Conservation (phyloP, 2,113 vertebrate species). For the Sylvietta virens region DNA sequence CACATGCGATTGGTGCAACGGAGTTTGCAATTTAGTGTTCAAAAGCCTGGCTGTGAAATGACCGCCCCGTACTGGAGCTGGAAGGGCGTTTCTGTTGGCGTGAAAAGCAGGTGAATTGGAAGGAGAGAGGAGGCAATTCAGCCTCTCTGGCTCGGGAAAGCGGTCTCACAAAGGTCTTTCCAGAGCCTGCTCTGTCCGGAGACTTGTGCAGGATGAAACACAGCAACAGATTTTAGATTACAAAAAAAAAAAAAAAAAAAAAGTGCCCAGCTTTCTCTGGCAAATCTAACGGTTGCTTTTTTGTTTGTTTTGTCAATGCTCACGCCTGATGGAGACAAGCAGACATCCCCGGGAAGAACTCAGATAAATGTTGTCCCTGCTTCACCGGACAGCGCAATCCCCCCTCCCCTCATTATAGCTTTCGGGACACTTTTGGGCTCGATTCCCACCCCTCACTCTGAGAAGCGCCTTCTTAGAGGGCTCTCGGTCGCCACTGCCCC, state of each 20-base stretch:
- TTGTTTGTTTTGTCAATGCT: not conserved
- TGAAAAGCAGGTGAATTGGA: slow-evolving; percentile 39
- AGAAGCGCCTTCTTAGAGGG: not conserved
- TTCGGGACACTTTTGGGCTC: not conserved
- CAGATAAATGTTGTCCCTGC: not conserved
- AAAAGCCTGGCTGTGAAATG: not conserved
- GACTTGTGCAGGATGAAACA: not conserved
- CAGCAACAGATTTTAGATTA: not conserved
- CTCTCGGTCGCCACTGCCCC: not conserved
- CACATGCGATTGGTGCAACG: slow-evolving; percentile 9
- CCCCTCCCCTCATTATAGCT: not conserved
- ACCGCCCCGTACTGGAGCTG: not conserved
- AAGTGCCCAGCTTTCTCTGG: not conserved
- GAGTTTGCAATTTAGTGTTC: slow-evolving; percentile 24
- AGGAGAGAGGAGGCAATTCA: not conserved
- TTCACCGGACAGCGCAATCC: not conserved
- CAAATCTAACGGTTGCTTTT: not conserved
- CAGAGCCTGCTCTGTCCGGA: not conserved
- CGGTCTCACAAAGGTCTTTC: not conserved
- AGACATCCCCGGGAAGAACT: not conserved
- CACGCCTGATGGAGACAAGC: not conserved
- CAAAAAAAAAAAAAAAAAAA: fast-evolving
- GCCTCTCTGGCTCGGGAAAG: not conserved
- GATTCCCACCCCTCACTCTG: not conserved
- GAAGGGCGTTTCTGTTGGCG: not conserved